Conservation (phyloP, 23 tunicate genomes). For the Aplidium turbinatum region DNA sequence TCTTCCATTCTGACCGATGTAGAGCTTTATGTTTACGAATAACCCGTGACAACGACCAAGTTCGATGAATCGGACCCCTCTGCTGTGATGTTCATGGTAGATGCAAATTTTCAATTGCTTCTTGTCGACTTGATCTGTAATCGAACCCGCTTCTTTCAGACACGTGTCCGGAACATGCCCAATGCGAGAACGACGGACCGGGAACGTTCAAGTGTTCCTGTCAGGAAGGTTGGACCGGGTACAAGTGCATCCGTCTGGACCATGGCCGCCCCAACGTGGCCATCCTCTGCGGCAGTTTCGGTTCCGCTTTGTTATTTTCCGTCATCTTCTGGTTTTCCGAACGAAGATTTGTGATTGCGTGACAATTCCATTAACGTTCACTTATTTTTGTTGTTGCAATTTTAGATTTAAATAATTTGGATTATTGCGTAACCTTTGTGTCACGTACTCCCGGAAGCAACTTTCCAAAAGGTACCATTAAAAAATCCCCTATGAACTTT, state of each 20-base stretch:
- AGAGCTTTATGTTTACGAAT: neutral
- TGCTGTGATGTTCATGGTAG: neutral
- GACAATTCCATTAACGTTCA: too few relatives aligned
- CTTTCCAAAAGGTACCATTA: too few relatives aligned
- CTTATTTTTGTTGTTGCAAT: too few relatives aligned
- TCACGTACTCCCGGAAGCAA: too few relatives aligned
- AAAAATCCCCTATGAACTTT: too few relatives aligned
- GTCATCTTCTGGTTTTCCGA: neutral
- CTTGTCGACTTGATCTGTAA: too few relatives aligned
- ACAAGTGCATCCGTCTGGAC: neutral
- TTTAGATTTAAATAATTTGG: too few relatives aligned
- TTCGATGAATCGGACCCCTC: neutral
- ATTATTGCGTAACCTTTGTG: too few relatives aligned
- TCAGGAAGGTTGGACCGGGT: neutral
- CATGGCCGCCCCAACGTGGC: neutral
- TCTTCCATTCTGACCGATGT: too few relatives aligned
- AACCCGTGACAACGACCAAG: neutral
- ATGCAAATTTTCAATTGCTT: neutral
- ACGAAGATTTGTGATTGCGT: neutral
- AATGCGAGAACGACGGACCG: neutral
- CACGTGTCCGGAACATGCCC: neutral
- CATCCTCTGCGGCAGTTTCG: neutral
- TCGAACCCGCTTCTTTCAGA: too few relatives aligned
- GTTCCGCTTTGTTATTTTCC: neutral
- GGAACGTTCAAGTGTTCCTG: neutral